Conservation (phyloP, 2,113 vertebrate species). For the Corythoichthys haematopterus region DNA sequence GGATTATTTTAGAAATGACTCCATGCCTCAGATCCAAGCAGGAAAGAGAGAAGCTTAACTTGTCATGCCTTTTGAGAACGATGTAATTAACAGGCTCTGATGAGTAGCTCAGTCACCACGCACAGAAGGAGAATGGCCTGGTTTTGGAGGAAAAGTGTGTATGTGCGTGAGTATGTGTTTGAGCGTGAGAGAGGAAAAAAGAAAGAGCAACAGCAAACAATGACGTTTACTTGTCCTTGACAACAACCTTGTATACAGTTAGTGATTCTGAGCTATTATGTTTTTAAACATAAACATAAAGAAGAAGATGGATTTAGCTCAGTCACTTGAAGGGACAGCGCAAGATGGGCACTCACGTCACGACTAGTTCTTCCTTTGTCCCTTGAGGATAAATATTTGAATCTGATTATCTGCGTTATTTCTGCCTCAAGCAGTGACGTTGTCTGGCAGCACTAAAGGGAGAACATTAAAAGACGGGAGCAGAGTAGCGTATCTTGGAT, state of each 20-base stretch:
- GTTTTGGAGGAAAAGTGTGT: conserved; percentile 35
- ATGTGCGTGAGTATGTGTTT: conserved; percentile 8
- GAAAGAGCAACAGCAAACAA: conserved; percentile 17
- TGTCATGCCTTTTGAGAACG: conserved; percentile 65
- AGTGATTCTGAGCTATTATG: conserved; percentile 7
- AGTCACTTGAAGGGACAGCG: conserved; percentile 11
- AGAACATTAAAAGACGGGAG: conserved; percentile 21
- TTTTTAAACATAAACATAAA: conserved; percentile 12
- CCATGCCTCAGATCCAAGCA: conserved; percentile 39
- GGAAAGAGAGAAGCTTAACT: conserved; percentile 56
- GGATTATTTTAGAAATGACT: conserved; percentile 45
- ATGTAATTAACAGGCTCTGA: conserved; percentile 67
- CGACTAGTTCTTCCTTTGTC: conserved; percentile 31
- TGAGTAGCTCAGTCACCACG: conserved; percentile 61
- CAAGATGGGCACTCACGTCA: conserved; percentile 3
- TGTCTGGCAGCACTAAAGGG: conserved; percentile 27
- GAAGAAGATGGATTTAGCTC: conserved; percentile 1
- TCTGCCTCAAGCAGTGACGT: conserved; percentile 50
- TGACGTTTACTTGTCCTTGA: conserved; percentile 36
- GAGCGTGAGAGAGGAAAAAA: not conserved
- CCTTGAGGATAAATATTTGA: conserved; percentile 50
- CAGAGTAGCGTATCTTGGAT: conserved; percentile 36
- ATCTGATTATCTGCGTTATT: conserved; percentile 60
- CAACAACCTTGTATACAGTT: conserved; percentile 31
- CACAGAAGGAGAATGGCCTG: conserved; percentile 57